These are phyloP conservation scores for Pseudanteris insignis DNA, from an alignment of 2,888 invertebrate species.

Conservation along the genomic window DNA sequence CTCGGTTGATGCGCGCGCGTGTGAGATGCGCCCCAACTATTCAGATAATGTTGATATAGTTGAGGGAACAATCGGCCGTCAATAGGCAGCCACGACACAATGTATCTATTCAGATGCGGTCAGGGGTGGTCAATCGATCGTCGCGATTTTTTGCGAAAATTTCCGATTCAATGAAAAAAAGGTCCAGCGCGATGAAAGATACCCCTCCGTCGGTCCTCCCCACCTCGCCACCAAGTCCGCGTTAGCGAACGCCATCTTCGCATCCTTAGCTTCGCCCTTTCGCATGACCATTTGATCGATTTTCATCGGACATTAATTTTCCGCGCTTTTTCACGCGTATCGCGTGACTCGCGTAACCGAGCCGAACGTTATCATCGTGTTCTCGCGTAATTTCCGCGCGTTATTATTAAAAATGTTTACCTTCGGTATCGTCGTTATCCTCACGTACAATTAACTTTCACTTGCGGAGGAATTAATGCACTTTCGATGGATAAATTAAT, in stretches of 20 bases:
- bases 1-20: too few relatives aligned
- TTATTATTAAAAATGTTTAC: too few relatives aligned
- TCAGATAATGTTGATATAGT: constrained; percentile 67
- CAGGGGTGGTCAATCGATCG: constrained; percentile 64
- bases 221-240: too few relatives aligned
- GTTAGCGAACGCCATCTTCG: constrained; percentile 43
- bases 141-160: constrained; percentile 44
- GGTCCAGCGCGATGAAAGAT: constrained; percentile 43
- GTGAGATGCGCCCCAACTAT: constrained; percentile 64
- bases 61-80: constrained; percentile 66
- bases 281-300: constrained; percentile 3
- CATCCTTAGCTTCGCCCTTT: constrained; percentile 8
- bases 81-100: constrained; percentile 65
- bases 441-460: too few relatives aligned
- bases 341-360: too few relatives aligned
- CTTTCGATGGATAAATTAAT: too few relatives aligned
- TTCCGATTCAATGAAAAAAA: constrained; percentile 44
- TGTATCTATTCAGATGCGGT: constrained; percentile 66
- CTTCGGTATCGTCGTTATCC: too few relatives aligned
- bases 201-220: too few relatives aligned
- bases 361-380: too few relatives aligned
- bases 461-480: too few relatives aligned
- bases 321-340: not conserved
- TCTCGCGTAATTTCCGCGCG: too few relatives aligned
- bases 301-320: constrained; percentile 5